Conservation (phyloP, 2,888 invertebrate species). For the Cinara cedri region DNA sequence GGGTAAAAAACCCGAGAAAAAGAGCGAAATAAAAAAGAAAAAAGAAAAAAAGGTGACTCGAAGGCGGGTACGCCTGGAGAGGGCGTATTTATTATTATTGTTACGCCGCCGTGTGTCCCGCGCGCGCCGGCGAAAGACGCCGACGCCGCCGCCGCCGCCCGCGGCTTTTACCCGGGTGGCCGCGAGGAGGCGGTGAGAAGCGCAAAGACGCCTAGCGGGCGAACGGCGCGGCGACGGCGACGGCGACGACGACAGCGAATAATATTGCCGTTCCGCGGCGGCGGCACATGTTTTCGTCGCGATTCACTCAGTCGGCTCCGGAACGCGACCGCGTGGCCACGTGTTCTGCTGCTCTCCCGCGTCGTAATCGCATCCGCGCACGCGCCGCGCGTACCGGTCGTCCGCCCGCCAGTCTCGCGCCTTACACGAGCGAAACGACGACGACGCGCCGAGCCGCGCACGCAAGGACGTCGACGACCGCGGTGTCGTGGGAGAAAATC, state of each 20-base stretch:
- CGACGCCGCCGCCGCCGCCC: neutral
- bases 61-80: slow-evolving; percentile 32
- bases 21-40: neutral
- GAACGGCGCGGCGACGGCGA: neutral
- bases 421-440: neutral
- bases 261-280: neutral
- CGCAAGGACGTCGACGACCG: neutral
- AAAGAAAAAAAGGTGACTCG: neutral
- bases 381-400: neutral
- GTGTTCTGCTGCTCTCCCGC: slow-evolving; percentile 22
- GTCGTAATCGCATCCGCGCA: neutral
- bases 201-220: neutral
- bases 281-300: slow-evolving; percentile 45
- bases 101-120: neutral
- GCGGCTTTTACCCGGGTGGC: neutral
- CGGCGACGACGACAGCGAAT: slow-evolving; percentile 20
- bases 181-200: neutral
- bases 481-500: too few relatives aligned
- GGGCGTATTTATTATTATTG: slow-evolving; percentile 14
- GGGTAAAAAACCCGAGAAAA: too few relatives aligned
- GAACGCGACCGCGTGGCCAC: slow-evolving; percentile 55
- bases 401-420: neutral
- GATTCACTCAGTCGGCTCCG: slow-evolving; percentile 53
- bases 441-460: neutral
- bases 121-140: slow-evolving; percentile 1